Percentiles rank a stretch among this genome's conserved stretches.
Evolutionary conservation across 2,113 vertebrate species (phyloP).

Genomic region (Menidia beryllina): DNA sequence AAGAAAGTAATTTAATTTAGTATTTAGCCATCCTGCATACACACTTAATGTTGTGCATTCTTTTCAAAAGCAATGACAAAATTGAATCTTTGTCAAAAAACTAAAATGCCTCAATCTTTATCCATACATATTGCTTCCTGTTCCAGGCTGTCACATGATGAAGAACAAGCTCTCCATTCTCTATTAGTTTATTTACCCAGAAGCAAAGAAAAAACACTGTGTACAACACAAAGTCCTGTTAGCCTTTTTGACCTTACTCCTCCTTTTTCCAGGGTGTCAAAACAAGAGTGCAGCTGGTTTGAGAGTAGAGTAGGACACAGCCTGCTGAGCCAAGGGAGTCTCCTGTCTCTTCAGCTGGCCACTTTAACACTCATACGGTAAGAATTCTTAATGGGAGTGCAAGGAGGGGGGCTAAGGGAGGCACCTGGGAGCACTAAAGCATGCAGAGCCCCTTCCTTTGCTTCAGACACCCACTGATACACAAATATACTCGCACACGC

Average conservation of each 20-base stretch:
- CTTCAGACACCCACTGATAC: constrained; percentile 42
- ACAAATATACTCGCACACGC: constrained; percentile 4
- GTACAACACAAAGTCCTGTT: constrained; percentile 24
- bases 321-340: constrained; percentile 46
- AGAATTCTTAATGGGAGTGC: constrained; percentile 35
- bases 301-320: constrained; percentile 44
- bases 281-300: constrained; percentile 38
- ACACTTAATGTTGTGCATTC: neutral
- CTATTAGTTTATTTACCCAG: neutral
- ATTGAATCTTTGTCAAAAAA: neutral
- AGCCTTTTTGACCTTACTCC: constrained; percentile 46
- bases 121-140: neutral
- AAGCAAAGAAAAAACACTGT: neutral
- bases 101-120: constrained; percentile 5
- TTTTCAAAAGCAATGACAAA: constrained; percentile 11
- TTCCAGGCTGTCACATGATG: constrained; percentile 18
- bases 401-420: neutral
- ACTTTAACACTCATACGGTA: constrained; percentile 19
- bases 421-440: constrained; percentile 21
- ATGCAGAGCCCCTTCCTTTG: constrained; percentile 33
- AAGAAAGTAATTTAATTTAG: neutral
- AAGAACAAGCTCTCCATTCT: constrained; percentile 34
- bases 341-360: constrained; percentile 27
- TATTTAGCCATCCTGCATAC: neutral
- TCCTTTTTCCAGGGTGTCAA: constrained; percentile 46